Percentiles rank a stretch among this genome's conserved stretches.
phyloP scores from a whole-genome alignment of 1,140 invertebrate genomes.

The Helicorthomorpha holstii region DNA sequence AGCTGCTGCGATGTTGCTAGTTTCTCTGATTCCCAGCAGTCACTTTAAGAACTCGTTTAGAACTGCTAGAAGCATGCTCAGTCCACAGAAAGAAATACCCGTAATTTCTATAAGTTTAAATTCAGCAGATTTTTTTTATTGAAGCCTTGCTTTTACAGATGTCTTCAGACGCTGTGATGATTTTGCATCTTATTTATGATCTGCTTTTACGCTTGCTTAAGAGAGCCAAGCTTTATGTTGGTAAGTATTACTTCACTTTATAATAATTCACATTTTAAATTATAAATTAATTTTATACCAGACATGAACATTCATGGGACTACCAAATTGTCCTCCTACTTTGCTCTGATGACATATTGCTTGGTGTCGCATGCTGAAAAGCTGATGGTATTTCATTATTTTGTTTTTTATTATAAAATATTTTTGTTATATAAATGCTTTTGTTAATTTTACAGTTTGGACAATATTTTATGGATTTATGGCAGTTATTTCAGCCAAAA shows the following conservation, averaged over 20 bases:
- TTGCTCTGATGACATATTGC: constrained; percentile 75
- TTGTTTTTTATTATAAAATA: constrained; percentile 1
- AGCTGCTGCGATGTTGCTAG: constrained; percentile 67
- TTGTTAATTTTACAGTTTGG: constrained; percentile 42
- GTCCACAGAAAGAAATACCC: constrained; percentile 26
- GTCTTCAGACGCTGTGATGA: constrained; percentile 48
- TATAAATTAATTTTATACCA: constrained; percentile 33
- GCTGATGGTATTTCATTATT: constrained; percentile 52
- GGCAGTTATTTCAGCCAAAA: constrained; percentile 85
- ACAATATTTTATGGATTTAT: constrained; percentile 73
- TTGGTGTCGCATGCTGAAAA: constrained; percentile 76
- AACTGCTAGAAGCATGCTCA: constrained; percentile 32
- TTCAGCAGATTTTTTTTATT: not conserved
- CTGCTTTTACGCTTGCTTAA: constrained; percentile 50
- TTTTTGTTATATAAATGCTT: not conserved
- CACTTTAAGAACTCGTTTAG: constrained; percentile 73
- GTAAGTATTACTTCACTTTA: constrained; percentile 12
- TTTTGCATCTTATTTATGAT: constrained; percentile 70
- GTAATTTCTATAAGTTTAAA: constrained; percentile 27
- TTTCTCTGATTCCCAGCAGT: constrained; percentile 70
- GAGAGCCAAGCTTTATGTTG: constrained; percentile 54
- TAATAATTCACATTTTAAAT: too few relatives aligned
- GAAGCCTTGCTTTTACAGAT: constrained; percentile 20
- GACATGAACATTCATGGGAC: constrained; percentile 61
- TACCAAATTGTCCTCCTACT: constrained; percentile 79